Conservation (phyloP, 2,797 vertebrate species). For the Dallia pectoralis region DNA sequence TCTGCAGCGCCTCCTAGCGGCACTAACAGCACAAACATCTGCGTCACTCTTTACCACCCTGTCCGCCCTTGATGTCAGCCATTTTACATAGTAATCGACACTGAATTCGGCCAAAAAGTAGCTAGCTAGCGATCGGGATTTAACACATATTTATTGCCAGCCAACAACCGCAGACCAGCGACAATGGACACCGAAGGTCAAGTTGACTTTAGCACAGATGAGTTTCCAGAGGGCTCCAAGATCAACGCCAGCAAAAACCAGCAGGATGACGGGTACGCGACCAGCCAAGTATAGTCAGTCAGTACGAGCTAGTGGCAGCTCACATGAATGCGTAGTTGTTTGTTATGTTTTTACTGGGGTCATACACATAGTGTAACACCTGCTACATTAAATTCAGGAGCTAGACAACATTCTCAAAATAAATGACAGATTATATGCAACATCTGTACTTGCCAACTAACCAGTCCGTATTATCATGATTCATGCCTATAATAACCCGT, state of each 20-base stretch:
- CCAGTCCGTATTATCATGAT: not conserved
- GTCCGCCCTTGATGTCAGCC: slow-evolving; percentile 35
- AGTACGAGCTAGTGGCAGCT: not conserved
- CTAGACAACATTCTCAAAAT: too few relatives aligned
- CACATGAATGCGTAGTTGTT: not conserved
- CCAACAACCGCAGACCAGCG: not conserved
- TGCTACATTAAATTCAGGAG: not conserved
- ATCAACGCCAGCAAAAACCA: slow-evolving; percentile 88
- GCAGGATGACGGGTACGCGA: slow-evolving; percentile 81
- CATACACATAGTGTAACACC: not conserved
- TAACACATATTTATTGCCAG: not conserved
- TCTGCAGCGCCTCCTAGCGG: slow-evolving; percentile 7
- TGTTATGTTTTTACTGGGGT: not conserved
- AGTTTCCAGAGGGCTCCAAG: slow-evolving; percentile 84
- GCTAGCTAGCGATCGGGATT: not conserved
- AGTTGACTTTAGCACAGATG: slow-evolving; percentile 67
- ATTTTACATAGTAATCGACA: slow-evolving; percentile 43
- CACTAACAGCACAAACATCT: not conserved
- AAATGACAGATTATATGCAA: not conserved
- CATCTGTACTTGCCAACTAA: not conserved
- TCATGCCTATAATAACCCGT: not conserved
- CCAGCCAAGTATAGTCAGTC: not conserved
- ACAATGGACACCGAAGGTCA: slow-evolving; percentile 59
- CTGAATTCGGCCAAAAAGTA: slow-evolving; percentile 26
- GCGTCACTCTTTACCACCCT: slow-evolving; percentile 20